Evolutionary conservation across 2,797 vertebrate species (phyloP), one percentile per base, ranked within the genome.

Genomic region (Sphenopsis melanotis): DNA sequence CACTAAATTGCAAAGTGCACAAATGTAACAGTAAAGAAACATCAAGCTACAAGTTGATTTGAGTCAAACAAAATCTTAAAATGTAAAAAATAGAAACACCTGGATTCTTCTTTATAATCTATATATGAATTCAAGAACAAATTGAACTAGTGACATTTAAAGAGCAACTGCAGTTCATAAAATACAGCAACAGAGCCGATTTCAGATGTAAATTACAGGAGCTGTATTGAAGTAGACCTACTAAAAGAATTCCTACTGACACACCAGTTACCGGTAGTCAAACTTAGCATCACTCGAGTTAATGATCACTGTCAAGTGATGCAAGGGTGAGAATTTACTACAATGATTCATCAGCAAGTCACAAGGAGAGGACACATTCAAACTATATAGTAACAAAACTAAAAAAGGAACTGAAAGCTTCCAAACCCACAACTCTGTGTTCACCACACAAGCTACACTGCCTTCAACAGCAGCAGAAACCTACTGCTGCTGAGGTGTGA

Each of bases 311-410:
- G 21, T 37, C 34, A 83, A 75, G 39, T 20, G 42, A 78, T 7
- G 12, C 0, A 12, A 74, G 46, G 53, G 30, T 83, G n/a, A 50
- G 29, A 88, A 86, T 72, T 81, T 13, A 81, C 21, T 27, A 50
- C 29, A 74, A 56, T n/a, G 46, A 85, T 63, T 74, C 68, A 79
- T n/a, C n/a, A 57, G 41, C 32, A 86, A 76, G 71, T 86, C 63
- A 37, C 39, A 79, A 50, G 69, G 36, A 57, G n/a, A 71, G 11
- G 19, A 64, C 36, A 47, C 6, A 10, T 64, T 49, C 27, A 60
- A 84, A 63, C n/a, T 37, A 55, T 9, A 70, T 0, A 3, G 2
- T 29, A 18, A 82, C 30, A 16, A 64, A 69, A 68, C 27, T 7
- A 49, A 32, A 30, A 6, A 26, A 42, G 19, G 29, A 76, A 84